Evolutionary conservation across 2,113 vertebrate genomes (phyloP).

Genomic region (Gopherus flavomarginatus): DNA sequence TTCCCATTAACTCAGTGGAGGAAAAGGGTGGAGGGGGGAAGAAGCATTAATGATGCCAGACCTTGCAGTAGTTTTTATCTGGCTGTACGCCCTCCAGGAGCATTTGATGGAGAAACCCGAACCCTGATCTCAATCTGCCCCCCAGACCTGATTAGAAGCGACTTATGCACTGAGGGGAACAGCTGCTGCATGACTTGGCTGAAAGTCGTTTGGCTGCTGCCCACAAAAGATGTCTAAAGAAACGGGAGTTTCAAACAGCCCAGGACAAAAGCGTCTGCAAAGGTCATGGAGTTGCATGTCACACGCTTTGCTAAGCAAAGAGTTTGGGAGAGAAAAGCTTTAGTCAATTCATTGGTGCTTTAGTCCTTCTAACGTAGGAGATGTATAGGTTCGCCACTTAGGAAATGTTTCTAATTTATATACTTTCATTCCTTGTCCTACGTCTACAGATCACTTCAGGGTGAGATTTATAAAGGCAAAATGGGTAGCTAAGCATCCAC

Average conservation of each 20-base stretch:
- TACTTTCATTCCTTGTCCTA: background rate
- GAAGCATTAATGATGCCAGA: background rate
- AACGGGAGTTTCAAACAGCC: background rate
- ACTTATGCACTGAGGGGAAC: accelerated
- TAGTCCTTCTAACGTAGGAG: accelerated
- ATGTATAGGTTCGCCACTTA: background rate
- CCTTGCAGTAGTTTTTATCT: background rate
- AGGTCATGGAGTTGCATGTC: background rate
- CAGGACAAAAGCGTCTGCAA: background rate
- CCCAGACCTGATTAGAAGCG: accelerated
- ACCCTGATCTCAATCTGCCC: background rate
- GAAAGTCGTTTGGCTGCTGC: background rate
- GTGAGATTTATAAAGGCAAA: background rate
- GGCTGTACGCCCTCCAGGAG: background rate
- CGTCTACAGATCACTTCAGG: background rate
- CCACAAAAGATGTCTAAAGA: background rate
- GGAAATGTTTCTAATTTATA: background rate
- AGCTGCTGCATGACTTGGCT: background rate
- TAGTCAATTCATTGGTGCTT: background rate
- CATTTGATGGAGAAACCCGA: background rate
- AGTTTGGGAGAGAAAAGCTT: background rate
- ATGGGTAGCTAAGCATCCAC: background rate
- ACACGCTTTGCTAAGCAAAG: background rate
- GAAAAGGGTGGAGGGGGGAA: background rate
- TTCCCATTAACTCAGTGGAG: background rate